These are phyloP conservation scores for Scylla paramamosain DNA, from an alignment of 1,140 invertebrate species.

Conservation along the genomic window DNA sequence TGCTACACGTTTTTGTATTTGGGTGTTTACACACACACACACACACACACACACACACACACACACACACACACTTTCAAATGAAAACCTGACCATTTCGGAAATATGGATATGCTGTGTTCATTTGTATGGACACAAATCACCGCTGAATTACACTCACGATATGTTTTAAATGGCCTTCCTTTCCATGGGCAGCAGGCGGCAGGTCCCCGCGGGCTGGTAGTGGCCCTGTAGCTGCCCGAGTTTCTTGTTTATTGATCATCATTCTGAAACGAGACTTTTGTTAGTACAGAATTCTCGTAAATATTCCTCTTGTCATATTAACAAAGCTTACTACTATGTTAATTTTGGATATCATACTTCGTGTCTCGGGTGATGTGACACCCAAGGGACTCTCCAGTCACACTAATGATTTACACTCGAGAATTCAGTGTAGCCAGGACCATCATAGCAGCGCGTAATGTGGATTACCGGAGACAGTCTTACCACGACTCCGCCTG, in stretches of 20 bases:
- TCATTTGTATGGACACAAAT: too few relatives aligned
- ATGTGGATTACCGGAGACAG: background rate
- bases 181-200: too few relatives aligned
- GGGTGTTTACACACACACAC: slow-evolving; percentile 28
- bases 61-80: slow-evolving; percentile 17
- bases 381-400: background rate
- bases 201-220: too few relatives aligned
- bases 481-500: background rate
- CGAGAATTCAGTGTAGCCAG: background rate
- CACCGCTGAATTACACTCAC: too few relatives aligned
- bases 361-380: background rate
- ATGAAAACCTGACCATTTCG: background rate
- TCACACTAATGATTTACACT: background rate
- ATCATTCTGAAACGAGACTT: background rate
- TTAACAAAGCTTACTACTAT: background rate
- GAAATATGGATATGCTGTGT: background rate
- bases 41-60: slow-evolving; percentile 56
- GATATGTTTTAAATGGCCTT: too few relatives aligned
- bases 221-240: background rate
- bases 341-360: background rate
- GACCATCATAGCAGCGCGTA: background rate
- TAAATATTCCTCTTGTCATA: background rate
- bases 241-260: background rate
- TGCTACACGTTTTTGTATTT: too few relatives aligned
- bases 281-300: background rate